These are phyloP conservation scores for Alcedo quadribrachys DNA, from an alignment of 2,797 vertebrate species.

Conservation along the genomic window DNA sequence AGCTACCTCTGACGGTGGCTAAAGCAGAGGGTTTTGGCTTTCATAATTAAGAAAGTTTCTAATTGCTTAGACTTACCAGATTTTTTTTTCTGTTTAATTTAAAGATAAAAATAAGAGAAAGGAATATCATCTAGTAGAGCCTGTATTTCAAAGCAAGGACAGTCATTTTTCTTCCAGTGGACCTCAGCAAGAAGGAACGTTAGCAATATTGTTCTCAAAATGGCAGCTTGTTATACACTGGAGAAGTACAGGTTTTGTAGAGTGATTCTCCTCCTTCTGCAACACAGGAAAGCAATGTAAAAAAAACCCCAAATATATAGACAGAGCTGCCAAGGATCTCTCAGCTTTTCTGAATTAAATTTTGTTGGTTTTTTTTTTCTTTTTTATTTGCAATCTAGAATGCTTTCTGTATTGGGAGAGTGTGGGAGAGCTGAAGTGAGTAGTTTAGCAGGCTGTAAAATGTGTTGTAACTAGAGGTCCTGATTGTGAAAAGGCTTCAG, in stretches of 20 bases:
- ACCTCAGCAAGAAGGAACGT: constrained; percentile 11
- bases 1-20: not conserved
- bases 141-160: constrained; percentile 12
- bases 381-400: not conserved
- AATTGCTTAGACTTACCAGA: not conserved
- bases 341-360: not conserved
- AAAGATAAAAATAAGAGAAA: not conserved
- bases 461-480: not conserved
- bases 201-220: constrained; percentile 3
- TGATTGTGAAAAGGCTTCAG: not conserved
- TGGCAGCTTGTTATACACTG: not conserved
- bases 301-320: too few species aligned
- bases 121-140: not conserved
- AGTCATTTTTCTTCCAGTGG: constrained; percentile 19
- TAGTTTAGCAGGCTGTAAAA: not conserved
- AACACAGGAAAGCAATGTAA: not conserved
- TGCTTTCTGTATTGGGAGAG: not conserved
- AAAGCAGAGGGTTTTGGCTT: not conserved
- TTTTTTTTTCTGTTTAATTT: not conserved
- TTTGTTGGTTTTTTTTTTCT: not conserved
- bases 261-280: not conserved
- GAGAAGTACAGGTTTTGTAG: not conserved
- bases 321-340: not conserved
- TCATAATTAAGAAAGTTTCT: not conserved
- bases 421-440: not conserved